Conservation (phyloP, 2,797 vertebrate genomes). For the Numenius phaeopus region DNA sequence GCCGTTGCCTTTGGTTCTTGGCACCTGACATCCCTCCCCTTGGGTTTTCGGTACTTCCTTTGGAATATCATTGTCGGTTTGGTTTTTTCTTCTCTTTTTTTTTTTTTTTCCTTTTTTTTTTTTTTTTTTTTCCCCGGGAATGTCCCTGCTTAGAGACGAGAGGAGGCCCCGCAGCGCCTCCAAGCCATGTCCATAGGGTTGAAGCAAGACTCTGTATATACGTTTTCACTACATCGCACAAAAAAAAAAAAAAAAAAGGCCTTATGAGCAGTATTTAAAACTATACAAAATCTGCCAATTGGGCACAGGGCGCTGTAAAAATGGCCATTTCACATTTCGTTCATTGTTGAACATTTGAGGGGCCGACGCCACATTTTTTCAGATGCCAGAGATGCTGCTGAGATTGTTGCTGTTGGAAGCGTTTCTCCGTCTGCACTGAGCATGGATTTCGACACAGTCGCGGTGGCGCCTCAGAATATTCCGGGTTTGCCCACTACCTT, state of each 20-base stretch:
- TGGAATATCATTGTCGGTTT: fast-evolving
- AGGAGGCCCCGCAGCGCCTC: not conserved
- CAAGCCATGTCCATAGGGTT: not conserved
- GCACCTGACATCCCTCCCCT: not conserved
- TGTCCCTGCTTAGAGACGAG: not conserved
- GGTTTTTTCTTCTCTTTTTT: fast-evolving
- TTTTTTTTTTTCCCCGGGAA: fast-evolving
- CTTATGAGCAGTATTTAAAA: not conserved
- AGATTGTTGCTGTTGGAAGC: not conserved
- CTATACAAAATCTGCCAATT: not conserved
- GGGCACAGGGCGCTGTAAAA: not conserved
- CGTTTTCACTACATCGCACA: not conserved
- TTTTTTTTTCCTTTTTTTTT: fast-evolving
- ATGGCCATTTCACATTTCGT: not conserved
- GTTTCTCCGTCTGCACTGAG: not conserved
- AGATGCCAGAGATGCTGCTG: not conserved
- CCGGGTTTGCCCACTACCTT: not conserved
- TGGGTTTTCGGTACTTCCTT: not conserved
- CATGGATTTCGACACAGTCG: not conserved
- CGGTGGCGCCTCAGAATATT: not conserved
- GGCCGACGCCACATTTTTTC: not conserved
- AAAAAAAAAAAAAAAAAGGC: not conserved
- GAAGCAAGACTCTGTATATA: not conserved
- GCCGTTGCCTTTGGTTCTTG: not conserved
- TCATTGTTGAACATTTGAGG: not conserved